Percentiles rank a stretch among this genome's conserved stretches.
Evolutionary conservation across 23 tunicate species (phyloP).

Genomic region (Pegea sp.): DNA sequence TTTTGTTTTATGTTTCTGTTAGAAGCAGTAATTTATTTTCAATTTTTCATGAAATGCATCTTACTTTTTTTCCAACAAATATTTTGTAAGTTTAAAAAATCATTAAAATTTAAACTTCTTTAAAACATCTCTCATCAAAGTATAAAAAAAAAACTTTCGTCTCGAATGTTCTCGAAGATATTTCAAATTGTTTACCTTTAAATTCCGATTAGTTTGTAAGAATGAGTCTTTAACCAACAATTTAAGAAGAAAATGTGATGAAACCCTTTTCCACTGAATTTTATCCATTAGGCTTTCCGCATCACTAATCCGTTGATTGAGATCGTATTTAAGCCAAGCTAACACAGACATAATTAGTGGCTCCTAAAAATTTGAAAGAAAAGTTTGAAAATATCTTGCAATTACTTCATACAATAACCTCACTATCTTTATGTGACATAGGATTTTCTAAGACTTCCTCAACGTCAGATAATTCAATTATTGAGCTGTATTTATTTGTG

Average conservation of each 20-base stretch:
- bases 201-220: not conserved
- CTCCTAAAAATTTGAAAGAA: not conserved
- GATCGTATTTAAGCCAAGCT: constrained; percentile 22
- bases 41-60: too few relatives aligned
- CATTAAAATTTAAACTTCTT: too few relatives aligned
- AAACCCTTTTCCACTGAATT: constrained; percentile 17
- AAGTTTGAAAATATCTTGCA: not conserved
- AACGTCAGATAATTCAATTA: constrained; percentile 12
- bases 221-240: constrained; percentile 16
- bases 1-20: too few relatives aligned
- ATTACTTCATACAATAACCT: constrained; percentile 8
- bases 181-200: constrained; percentile 7
- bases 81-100: too few relatives aligned
- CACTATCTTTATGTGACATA: constrained; percentile 23
- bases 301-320: constrained; percentile 6
- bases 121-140: too few relatives aligned
- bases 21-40: too few relatives aligned
- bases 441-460: constrained; percentile 13
- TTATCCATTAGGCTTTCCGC: constrained; percentile 8
- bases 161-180: too few relatives aligned
- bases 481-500: constrained; percentile 2
- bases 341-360: too few relatives aligned
- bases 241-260: constrained; percentile 22
- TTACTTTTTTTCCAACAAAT: too few relatives aligned
- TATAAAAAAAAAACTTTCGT: too few relatives aligned